Base-by-base conservation (phyloP, 2,797 vertebrate genomes). In the Sternarchorhynchus goeldii region DNA sequence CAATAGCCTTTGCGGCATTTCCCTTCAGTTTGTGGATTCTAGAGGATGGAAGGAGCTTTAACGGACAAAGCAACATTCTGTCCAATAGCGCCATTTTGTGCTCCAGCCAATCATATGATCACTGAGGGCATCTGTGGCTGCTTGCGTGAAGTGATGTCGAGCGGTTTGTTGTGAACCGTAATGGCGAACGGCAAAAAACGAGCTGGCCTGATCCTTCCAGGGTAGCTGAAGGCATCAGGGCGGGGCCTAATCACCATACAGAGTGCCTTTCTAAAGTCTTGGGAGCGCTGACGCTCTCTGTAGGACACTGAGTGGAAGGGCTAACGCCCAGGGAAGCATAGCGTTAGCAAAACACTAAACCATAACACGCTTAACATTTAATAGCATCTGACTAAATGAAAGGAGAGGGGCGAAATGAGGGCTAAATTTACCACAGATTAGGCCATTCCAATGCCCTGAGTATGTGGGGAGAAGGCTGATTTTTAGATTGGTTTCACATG, bases 181-280 rank as follows among this genome's bases (percentile, higher is more conserved):
- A 71, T 73, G 81, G 74, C 21, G 18, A 66, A 83, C 82, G 82
- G 84, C 86, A 87, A 86, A 79, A 25, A 25, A 88, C 87, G 84
- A 88, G 81, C 76, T 87, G 77, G 87, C 87, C 86, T 89, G 50
- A 82, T 86, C 81, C 57, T 72, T 84, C 80, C 77, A 71, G 77
- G 66, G 82, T 84, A 84, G 84, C 76, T 85, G 20, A 73, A 85
- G 85, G 82, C 80, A 80, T 68, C n/a, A 55, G 75, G 75, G n/a
- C 67, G 25, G 18, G 70, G 60, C 58, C 79, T 80, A 71, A 77
- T 83, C 74, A 76, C 62, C 34, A 79, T 76, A 60, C 76, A 70
- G 79, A 82, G 32, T 36, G 10, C 6, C 57, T 77, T 80, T n/a
- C 25, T 73, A 59, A 80, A 77, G 70, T 62, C 56, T 14, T 65